Evolutionary conservation across 1,140 invertebrate species (phyloP).

Genomic region (Thrips palmi): DNA sequence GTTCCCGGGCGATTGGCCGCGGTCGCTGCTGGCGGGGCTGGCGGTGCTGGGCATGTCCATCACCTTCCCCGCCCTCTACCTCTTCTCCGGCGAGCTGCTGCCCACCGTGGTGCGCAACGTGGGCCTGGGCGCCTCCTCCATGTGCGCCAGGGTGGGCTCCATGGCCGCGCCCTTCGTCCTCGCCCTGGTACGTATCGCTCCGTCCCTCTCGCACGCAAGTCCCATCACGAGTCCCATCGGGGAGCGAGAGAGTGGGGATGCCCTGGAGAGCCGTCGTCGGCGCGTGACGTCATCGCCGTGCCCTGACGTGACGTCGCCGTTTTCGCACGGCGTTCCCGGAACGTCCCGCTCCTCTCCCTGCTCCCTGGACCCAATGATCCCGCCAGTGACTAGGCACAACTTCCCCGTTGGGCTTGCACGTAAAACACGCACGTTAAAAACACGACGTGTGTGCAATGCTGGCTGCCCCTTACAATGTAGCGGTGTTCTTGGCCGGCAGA

Average conservation of each 20-base stretch:
- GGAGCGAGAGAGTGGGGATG: too few species aligned
- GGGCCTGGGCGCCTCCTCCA: conserved; percentile 41
- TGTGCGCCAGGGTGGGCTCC: conserved; percentile 45
- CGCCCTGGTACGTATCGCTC: conserved; percentile 26
- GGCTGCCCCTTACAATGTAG: background rate
- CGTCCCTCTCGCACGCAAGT: too few species aligned
- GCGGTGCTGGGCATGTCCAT: conserved; percentile 49
- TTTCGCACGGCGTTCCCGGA: too few species aligned
- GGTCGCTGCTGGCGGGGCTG: conserved; percentile 35
- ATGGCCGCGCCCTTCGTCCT: conserved; percentile 44
- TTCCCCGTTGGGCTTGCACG: too few species aligned
- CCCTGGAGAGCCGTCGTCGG: background rate
- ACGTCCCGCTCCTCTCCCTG: too few species aligned
- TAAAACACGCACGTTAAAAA: conserved; percentile 1
- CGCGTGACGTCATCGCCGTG: background rate
- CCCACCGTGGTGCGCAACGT: conserved; percentile 47
- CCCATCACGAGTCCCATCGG: too few species aligned
- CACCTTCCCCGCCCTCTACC: conserved; percentile 42
- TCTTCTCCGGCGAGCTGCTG: conserved; percentile 47
- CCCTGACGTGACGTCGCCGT: too few species aligned
- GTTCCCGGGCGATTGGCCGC: too few species aligned
- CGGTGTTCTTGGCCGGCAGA: conserved; percentile 8
- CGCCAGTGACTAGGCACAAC: too few species aligned
- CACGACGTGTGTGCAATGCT: background rate
- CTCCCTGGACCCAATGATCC: too few species aligned